A percentile compares a stretch with the other conserved stretches of the same genome.
phyloP scores from a whole-genome alignment of 2,113 vertebrate species.

The Amphilophus citrinellus region DNA sequence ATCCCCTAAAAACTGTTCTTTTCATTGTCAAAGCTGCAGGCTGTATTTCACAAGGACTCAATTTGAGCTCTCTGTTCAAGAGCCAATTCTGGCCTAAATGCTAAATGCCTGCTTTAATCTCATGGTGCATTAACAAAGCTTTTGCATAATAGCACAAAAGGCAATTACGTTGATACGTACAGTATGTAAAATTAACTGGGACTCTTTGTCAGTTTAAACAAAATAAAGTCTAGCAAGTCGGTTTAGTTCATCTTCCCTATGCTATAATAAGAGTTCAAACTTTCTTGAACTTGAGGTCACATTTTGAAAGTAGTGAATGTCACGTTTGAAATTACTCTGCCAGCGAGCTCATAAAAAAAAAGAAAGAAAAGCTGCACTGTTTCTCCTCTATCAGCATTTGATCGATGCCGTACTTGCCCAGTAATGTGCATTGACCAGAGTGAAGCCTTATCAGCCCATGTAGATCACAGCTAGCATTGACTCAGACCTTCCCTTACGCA shows the following conservation, averaged over 20 bases:
- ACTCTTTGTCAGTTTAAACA: conserved; percentile 3
- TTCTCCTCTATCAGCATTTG: conserved; percentile 18
- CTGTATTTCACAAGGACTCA: neutral
- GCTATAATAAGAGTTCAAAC: neutral
- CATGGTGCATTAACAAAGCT: neutral
- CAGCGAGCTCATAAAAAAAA: neutral
- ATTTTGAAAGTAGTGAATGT: neutral
- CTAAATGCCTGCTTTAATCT: conserved; percentile 9
- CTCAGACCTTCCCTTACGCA: neutral
- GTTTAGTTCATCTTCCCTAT: neutral
- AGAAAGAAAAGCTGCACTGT: neutral
- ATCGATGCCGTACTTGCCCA: conserved; percentile 22
- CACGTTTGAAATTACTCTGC: neutral
- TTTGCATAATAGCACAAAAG: conserved; percentile 20
- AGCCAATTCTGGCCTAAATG: conserved; percentile 8
- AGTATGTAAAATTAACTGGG: neutral
- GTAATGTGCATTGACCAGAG: conserved; percentile 28
- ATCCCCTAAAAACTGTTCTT: conserved; percentile 2
- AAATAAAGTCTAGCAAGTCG: neutral
- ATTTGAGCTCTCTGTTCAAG: conserved; percentile 7
- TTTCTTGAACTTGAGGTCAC: neutral
- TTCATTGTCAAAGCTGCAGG: conserved; percentile 7
- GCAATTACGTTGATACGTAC: neutral
- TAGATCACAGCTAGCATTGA: conserved; percentile 23
- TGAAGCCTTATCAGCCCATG: conserved; percentile 16